Evolutionary conservation across 2,888 invertebrate genomes (phyloP).

Genomic region (Lepidochitona cinerea): DNA sequence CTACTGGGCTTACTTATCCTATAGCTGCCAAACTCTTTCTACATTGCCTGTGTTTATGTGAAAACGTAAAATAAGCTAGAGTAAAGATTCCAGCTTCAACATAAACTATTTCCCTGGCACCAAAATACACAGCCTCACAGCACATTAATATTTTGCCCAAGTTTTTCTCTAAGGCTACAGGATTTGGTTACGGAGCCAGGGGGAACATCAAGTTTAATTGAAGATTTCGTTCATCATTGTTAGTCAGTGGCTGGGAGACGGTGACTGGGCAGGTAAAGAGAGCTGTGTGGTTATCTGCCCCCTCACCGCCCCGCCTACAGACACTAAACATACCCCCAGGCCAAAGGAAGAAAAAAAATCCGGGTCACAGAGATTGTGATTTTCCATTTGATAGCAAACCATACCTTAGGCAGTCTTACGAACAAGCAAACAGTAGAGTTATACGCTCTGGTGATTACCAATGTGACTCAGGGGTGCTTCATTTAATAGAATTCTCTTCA

Average conservation of each 20-base stretch:
- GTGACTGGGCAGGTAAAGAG: background rate
- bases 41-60: slow-evolving; percentile 2
- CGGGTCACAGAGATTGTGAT: background rate
- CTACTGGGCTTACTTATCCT: background rate
- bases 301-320: background rate
- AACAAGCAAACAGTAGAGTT: background rate
- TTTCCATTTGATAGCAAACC: background rate
- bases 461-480: background rate
- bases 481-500: background rate
- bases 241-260: no score
- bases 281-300: background rate
- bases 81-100: background rate
- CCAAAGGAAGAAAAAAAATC: background rate
- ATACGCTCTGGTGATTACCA: background rate
- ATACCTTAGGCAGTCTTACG: slow-evolving; percentile 1
- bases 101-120: background rate
- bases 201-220: slow-evolving; percentile 4
- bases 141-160: background rate
- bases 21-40: background rate
- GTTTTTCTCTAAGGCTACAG: background rate
- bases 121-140: background rate
- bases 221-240: background rate
- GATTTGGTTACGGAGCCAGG: background rate
- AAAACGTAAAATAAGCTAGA: background rate
- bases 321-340: background rate